Evolutionary conservation across 2,113 vertebrate genomes (phyloP).

Genomic region (Odontophorus gujanensis): DNA sequence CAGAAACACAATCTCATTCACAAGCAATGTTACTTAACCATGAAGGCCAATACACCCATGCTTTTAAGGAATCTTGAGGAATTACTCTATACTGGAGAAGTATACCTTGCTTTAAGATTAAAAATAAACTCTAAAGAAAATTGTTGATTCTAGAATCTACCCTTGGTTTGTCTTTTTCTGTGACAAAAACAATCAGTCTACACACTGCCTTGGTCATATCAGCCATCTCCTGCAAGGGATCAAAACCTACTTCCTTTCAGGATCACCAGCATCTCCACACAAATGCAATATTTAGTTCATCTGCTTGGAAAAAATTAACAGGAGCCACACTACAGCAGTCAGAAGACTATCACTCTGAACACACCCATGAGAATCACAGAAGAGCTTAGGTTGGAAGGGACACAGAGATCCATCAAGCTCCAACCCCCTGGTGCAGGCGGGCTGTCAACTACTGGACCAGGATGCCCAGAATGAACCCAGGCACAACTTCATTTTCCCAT

Average conservation of each 20-base stretch:
- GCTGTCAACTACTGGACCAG: too few relatives aligned
- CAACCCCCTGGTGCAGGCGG: too few relatives aligned
- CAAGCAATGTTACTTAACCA: accelerated
- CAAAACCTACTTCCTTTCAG: neutral
- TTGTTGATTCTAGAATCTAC: neutral
- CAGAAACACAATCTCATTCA: neutral
- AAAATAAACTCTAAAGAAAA: neutral
- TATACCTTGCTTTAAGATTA: neutral
- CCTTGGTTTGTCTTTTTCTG: neutral
- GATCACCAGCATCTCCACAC: neutral
- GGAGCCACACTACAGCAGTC: neutral
- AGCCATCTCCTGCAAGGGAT: neutral
- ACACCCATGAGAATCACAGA: neutral
- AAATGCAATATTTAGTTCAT: neutral
- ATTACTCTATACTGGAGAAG: neutral
- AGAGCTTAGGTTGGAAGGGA: too few relatives aligned
- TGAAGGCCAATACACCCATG: neutral
- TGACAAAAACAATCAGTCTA: neutral
- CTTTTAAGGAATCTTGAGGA: neutral
- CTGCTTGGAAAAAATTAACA: neutral
- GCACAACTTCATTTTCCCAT: neutral
- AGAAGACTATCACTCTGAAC: neutral
- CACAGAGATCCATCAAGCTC: too few relatives aligned
- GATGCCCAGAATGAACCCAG: neutral
- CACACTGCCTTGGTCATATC: neutral